Evolutionary conservation across 53 echinoderm and acorn worm genomes (phyloP).

Genomic region (Zoroaster sp.): DNA sequence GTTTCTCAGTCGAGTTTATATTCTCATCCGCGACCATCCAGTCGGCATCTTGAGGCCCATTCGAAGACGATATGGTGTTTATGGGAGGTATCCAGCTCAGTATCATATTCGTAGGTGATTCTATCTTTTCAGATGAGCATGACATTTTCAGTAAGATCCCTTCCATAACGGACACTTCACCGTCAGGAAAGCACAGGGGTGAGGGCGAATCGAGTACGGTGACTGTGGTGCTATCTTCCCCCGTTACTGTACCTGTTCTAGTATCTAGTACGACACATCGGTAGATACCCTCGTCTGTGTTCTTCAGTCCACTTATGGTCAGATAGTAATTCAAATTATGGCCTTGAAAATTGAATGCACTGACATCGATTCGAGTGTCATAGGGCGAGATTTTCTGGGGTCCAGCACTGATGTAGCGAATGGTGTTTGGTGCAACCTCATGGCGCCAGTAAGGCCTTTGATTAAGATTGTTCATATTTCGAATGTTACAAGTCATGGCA

Average conservation of each 20-base stretch:
- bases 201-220: not conserved
- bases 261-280: not conserved
- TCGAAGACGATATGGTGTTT: not conserved
- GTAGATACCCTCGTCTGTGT: not conserved
- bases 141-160: not conserved
- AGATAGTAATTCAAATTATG: not conserved
- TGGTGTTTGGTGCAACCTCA: not conserved
- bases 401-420: not conserved
- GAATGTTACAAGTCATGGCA: not conserved
- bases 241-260: not conserved
- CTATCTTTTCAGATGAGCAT: constrained; percentile 11
- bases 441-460: not conserved
- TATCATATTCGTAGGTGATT: not conserved
- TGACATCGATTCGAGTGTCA: not conserved
- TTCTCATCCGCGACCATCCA: not conserved
- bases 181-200: not conserved
- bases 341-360: not conserved
- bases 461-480: not conserved
- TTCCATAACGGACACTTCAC: not conserved
- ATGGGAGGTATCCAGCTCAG: not conserved
- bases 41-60: not conserved
- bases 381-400: not conserved
- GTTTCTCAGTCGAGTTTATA: not conserved
- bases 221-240: not conserved
- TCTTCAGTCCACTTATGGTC: not conserved